These are phyloP conservation scores for Xestia xanthographa DNA, from an alignment of 2,888 invertebrate genomes.

Conservation along the genomic window DNA sequence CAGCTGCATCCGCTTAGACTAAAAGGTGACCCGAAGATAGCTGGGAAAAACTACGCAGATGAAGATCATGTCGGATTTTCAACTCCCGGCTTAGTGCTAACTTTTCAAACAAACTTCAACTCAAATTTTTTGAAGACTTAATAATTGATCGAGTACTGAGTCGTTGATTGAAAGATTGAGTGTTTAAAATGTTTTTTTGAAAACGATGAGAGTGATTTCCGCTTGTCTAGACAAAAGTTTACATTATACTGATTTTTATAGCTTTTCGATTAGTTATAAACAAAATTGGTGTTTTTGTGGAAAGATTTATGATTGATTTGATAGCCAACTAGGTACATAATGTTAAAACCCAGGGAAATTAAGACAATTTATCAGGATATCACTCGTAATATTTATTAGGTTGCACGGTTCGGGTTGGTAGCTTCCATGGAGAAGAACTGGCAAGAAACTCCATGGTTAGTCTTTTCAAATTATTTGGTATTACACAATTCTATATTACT, in stretches of 20 bases:
- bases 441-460: no score
- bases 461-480: no score
- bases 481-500: no score
- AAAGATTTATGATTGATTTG: not conserved
- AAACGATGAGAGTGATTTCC: conserved; percentile 35
- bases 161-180: conserved; percentile 12
- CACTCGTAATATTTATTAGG: no score
- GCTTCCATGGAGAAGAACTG: no score
- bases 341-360: no score
- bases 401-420: no score
- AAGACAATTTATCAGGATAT: no score
- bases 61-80: not conserved
- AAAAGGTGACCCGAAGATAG: not conserved
- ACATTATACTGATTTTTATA: conserved; percentile 10
- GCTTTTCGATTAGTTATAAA: not conserved
- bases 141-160: not conserved
- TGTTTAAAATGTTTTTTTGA: conserved; percentile 37
- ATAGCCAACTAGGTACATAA: no score
- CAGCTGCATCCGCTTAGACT: not conserved
- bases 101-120: conserved; percentile 19
- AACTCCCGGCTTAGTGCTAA: not conserved
- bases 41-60: not conserved
- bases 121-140: conserved; percentile 15
- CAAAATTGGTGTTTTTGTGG: not conserved
- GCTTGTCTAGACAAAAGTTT: conserved; percentile 37